Percentiles rank a stretch among this genome's conserved stretches.
These are phyloP conservation scores for Pomacea maculata DNA, from an alignment of 1,140 invertebrate genomes.

Conservation along the genomic window DNA sequence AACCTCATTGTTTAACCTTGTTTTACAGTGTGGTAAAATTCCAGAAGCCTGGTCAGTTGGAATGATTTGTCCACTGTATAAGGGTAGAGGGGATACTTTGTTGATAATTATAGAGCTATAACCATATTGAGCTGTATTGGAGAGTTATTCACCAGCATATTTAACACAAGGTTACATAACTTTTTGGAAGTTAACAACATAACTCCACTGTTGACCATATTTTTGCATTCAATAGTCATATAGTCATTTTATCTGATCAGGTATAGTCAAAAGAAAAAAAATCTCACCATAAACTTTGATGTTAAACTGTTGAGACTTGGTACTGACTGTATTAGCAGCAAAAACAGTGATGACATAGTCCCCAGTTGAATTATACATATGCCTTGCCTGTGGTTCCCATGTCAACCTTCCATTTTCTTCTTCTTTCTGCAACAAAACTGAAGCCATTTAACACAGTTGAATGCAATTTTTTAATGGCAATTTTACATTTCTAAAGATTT, in stretches of 20 bases:
- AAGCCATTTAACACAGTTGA: neutral
- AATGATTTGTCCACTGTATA: no score
- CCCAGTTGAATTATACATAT: conserved; percentile 34
- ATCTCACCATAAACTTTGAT: conserved; percentile 44
- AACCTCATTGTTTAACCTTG: no score
- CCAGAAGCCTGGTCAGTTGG: no score
- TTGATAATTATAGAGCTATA: no score
- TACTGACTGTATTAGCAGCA: conserved; percentile 45
- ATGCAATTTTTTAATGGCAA: neutral
- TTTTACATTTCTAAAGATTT: neutral
- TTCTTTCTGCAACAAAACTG: conserved; percentile 22
- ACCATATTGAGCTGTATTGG: no score
- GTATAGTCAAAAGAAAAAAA: neutral
- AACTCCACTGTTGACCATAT: neutral
- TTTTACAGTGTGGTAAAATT: no score
- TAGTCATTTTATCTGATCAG: neutral
- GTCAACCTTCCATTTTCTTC: conserved; percentile 35
- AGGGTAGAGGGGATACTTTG: no score
- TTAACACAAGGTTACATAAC: no score
- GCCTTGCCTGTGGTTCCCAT: conserved; percentile 31
- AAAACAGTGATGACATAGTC: conserved; percentile 34
- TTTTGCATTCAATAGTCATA: neutral
- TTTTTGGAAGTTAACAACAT: no score
- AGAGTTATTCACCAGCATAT: no score
- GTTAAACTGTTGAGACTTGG: conserved; percentile 27